Percentiles rank a stretch among this genome's conserved stretches.
Conservation (phyloP, 1,140 invertebrate genomes). For the Matsumurasca onukii region DNA sequence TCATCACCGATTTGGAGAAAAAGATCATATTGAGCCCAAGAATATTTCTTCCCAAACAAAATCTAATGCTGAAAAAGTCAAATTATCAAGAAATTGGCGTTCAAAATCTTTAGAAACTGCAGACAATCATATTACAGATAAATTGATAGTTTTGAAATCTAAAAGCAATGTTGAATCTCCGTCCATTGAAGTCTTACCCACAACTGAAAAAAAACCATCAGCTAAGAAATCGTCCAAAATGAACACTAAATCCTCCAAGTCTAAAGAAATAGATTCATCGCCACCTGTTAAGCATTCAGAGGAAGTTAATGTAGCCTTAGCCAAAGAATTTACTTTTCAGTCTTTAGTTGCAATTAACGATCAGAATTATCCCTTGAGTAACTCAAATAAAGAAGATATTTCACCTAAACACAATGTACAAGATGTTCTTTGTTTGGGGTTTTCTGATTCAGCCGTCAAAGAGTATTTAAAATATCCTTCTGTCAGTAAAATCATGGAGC, state of each 20-base stretch:
- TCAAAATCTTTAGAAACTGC: too few species aligned
- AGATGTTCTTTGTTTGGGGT: background rate
- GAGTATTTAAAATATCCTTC: slow-evolving; percentile 20
- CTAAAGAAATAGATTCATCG: background rate
- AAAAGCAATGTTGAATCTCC: background rate
- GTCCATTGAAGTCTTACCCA: background rate
- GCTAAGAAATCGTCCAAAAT: background rate
- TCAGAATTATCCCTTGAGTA: background rate
- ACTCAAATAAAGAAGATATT: background rate
- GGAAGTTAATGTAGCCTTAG: too few species aligned
- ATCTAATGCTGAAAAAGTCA: too few species aligned
- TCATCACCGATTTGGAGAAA: too few species aligned
- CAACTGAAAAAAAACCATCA: background rate
- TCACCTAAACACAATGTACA: background rate
- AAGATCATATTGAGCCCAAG: too few species aligned
- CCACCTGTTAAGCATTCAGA: background rate
- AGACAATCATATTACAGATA: too few species aligned
- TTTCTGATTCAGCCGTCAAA: background rate
- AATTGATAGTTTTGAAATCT: background rate
- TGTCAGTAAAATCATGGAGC: slow-evolving; percentile 25
- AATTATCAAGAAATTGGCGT: too few species aligned
- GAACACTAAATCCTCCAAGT: background rate
- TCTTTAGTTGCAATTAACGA: background rate
- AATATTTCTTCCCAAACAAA: too few species aligned
- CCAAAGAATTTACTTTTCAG: slow-evolving; percentile 1